Evolutionary conservation across 2,113 vertebrate species (phyloP).

Genomic region (Myiagra hebetior): DNA sequence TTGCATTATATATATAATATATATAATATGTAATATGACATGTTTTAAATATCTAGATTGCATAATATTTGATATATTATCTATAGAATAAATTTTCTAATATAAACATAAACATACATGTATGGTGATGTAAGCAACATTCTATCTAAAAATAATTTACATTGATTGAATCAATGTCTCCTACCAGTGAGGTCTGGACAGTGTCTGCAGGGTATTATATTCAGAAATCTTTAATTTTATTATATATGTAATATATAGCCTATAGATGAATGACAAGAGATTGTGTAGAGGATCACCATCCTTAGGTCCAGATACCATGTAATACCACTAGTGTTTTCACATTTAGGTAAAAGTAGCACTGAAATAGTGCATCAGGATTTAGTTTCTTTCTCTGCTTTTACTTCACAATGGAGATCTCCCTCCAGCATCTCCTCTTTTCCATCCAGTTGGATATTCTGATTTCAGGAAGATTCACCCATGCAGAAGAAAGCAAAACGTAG

Average conservation of each 20-base stretch:
- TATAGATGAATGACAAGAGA: not conserved
- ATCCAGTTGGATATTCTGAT: not conserved
- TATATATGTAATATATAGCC: too few species aligned
- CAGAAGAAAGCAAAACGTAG: not conserved
- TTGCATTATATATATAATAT: not conserved
- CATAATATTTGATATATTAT: not conserved
- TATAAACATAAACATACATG: not conserved
- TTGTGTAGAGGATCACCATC: not conserved
- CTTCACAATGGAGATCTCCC: accelerated
- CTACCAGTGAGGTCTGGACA: not conserved
- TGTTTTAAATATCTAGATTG: not conserved
- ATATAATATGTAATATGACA: not conserved
- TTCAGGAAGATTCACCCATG: not conserved
- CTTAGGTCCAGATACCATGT: not conserved
- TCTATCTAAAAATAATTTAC: not conserved
- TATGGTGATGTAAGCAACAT: not conserved
- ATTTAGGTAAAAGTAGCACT: not conserved
- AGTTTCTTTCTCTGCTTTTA: not conserved
- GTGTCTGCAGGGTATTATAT: not conserved
- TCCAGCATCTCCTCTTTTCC: not conserved
- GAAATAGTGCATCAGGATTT: not conserved
- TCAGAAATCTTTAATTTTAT: not conserved
- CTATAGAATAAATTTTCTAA: not conserved
- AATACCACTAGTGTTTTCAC: not conserved
- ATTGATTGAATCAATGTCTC: not conserved